Evolutionary conservation across 2,888 invertebrate genomes (phyloP), one percentile per base, ranked within the genome.

Genomic region (Hypselothyrea guttata): DNA sequence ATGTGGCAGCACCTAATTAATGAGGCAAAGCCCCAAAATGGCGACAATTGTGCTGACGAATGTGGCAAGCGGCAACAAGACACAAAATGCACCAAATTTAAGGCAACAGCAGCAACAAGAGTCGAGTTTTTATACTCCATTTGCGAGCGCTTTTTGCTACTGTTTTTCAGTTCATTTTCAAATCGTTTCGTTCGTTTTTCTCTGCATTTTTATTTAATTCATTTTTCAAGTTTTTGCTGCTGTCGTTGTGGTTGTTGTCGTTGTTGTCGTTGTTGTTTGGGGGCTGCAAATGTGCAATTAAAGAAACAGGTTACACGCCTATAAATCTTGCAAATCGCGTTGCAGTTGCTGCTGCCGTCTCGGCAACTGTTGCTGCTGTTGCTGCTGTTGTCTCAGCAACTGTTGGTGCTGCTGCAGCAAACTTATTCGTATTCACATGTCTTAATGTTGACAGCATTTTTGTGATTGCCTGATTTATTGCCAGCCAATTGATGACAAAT

Each of bases 391-490:
- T 22, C 22, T 22, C 31, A 11, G 30, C 49, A 31, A 38, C 49
- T 35, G 57, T 46, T 58, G 58, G 37, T 55, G 55, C 11, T 35
- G 45, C 15, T n/a, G n/a, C n/a, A n/a, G n/a, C 35, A 30, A 40
- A 22, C 59, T 74, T 76, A 83, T 76, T 78, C 75, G 78, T 75
- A 82, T 83, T 83, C 82, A 79, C 83, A 83, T 83, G 83, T 79
- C 84, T 83, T 84, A 85, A 83, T 84, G 86, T 76, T 86, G 86
- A 87, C 88, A 87, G 74, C 88, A 87, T 87, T 88, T 88, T 87
- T 87, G 88, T 87, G 87, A 88, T 88, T 88, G 86, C 75, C 84
- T 88, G 87, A 88, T 87, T 88, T 88, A 88, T 87, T 81, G 84
- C 74, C 79, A 75, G 76, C 76, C 86, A 87, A 86, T 86, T 76